Percentiles rank a stretch among this genome's conserved stretches.
These are phyloP conservation scores for Cyprinodon tularosa DNA, from an alignment of 2,113 vertebrate species.

Conservation along the genomic window DNA sequence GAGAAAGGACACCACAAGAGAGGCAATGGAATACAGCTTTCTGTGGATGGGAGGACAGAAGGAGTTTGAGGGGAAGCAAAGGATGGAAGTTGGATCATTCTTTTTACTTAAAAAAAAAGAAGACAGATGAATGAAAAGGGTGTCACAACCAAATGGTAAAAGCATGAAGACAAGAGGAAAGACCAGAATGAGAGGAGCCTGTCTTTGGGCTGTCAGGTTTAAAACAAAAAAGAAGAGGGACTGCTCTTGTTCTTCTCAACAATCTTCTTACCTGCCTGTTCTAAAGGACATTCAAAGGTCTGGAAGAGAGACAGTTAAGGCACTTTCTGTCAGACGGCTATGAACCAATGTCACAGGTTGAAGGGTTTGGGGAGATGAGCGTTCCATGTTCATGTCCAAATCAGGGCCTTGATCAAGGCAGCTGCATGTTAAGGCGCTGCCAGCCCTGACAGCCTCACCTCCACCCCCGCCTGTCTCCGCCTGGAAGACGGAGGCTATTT, in stretches of 20 bases:
- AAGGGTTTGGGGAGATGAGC: constrained; percentile 42
- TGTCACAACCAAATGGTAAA: constrained; percentile 5
- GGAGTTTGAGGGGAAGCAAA: constrained; percentile 1
- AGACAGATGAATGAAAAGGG: constrained; percentile 14
- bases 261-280: constrained; percentile 50
- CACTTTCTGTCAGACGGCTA: constrained; percentile 68
- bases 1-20: constrained; percentile 64
- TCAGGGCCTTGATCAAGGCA: constrained; percentile 78
- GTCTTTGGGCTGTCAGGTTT: constrained; percentile 65
- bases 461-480: constrained; percentile 24
- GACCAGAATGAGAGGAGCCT: constrained; percentile 40
- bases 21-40: constrained; percentile 51
- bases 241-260: constrained; percentile 29
- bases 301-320: constrained; percentile 51
- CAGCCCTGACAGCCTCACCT: constrained; percentile 71
- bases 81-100: constrained; percentile 11
- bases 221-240: constrained; percentile 37
- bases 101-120: constrained; percentile 11
- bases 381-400: constrained; percentile 61
- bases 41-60: constrained; percentile 19
- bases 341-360: constrained; percentile 66
- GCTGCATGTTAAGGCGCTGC: constrained; percentile 61
- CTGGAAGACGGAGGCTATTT: constrained; percentile 46
- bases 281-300: constrained; percentile 66
- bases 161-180: constrained; percentile 2